Evolutionary conservation across 2,113 vertebrate species (phyloP), one percentile per base, ranked within the genome.

Genomic region (Thamnaconus septentrionalis): DNA sequence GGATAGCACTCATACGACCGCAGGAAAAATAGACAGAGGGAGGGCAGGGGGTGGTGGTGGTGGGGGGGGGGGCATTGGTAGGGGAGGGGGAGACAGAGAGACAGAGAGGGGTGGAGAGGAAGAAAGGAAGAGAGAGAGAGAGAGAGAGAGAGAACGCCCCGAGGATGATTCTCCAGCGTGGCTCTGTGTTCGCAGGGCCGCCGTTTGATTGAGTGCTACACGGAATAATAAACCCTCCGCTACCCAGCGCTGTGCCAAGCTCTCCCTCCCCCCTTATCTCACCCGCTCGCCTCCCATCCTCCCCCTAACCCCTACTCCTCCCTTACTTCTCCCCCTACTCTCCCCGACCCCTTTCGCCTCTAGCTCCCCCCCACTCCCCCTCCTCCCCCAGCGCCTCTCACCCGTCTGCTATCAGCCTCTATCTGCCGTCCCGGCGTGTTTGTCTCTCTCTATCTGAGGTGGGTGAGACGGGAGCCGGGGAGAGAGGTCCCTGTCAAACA

Each of bases 1-100:
- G 96, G 95, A 93, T 94, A 94, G 93, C 95, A 95, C 94, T 95
- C 95, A 96, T 93, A 95, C 94, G 18, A 94, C 93, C 91, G 84
- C 93, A 93, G 87, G 85, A 87, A 82, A 90, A 88, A 92, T 91
- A 93, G 71, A 79, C 53, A 56, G 59, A 75, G 66, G 52, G 85
- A 64, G 59, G 53, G 76, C 31, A n/a, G 9, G 67, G 64, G 65
- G 18, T 31, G 18, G 18, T 31, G 18, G 18, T 31, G 18, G n/a
- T n/a, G n/a, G n/a, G n/a, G n/a, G n/a, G n/a, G n/a, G n/a, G n/a
- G n/a, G n/a, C n/a, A n/a, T n/a, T n/a, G n/a, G n/a, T n/a, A n/a
- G n/a, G 75, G 53, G 48, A 54, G 89, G 89, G 76, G 87, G 90
- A 70, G 56, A 66, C 52, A 71, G 67, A 68, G 68, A 58, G 45